These are phyloP conservation scores for Noctuana brunneofusca DNA, from an alignment of 2,888 invertebrate species.

Conservation along the genomic window DNA sequence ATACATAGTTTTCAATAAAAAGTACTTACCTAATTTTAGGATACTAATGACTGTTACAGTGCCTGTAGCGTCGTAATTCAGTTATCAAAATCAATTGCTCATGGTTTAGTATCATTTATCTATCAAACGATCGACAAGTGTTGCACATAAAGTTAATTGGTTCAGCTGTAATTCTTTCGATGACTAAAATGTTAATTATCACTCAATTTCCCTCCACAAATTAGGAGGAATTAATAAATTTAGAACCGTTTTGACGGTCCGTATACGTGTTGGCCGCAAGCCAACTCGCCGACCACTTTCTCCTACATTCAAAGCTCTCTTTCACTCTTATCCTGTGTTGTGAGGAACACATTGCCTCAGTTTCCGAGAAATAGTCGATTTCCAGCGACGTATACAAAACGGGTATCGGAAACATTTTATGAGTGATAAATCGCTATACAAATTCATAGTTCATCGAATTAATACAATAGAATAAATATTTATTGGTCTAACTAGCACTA, in stretches of 20 bases:
- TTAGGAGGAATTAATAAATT: constrained; percentile 73
- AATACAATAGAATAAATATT: not conserved
- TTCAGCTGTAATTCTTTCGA: constrained; percentile 63
- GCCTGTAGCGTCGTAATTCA: not conserved
- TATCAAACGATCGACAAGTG: constrained; percentile 20
- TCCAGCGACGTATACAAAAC: constrained; percentile 62
- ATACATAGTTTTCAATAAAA: too few relatives aligned
- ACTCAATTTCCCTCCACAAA: constrained; percentile 68
- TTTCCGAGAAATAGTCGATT: constrained; percentile 74
- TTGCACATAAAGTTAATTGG: constrained; percentile 54
- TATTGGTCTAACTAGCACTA: not conserved
- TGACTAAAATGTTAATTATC: constrained; percentile 75
- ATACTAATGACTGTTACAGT: not conserved
- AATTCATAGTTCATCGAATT: constrained; percentile 48
- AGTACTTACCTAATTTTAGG: not conserved
- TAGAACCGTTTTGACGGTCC: constrained; percentile 60
- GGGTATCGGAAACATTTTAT: constrained; percentile 73
- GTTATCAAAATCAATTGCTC: constrained; percentile 1
- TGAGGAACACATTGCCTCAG: constrained; percentile 69
- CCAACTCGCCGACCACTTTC: constrained; percentile 67
- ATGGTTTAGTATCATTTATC: constrained; percentile 10
- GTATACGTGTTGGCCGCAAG: constrained; percentile 56
- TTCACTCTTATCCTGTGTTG: constrained; percentile 47
- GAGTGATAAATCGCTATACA: constrained; percentile 64
- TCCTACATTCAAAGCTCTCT: constrained; percentile 51